Evolutionary conservation across 1,140 invertebrate species (phyloP).

Genomic region (Hyphantria cunea): DNA sequence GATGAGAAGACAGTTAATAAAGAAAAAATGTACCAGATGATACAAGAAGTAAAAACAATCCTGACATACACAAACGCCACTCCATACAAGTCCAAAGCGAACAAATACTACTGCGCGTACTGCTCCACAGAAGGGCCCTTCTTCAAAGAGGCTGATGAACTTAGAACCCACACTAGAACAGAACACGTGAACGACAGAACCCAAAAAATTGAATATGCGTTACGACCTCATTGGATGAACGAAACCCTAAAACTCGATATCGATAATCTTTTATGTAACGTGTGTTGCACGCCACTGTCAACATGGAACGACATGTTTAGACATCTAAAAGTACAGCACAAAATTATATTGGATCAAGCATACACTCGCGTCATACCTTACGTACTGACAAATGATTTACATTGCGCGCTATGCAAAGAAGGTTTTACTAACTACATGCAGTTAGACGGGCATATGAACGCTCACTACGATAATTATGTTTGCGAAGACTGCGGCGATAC

Average conservation of each 20-base stretch:
- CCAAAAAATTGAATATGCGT: slow-evolving; percentile 42
- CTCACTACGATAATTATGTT: slow-evolving; percentile 63
- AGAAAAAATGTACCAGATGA: slow-evolving; percentile 44
- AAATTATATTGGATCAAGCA: slow-evolving; percentile 47
- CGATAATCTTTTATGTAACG: slow-evolving; percentile 48
- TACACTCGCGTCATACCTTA: slow-evolving; percentile 60
- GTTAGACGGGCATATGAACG: slow-evolving; percentile 67
- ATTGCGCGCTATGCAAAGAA: slow-evolving; percentile 54
- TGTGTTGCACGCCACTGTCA: slow-evolving; percentile 40
- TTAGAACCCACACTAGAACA: slow-evolving; percentile 48
- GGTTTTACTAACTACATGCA: slow-evolving; percentile 48
- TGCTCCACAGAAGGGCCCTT: slow-evolving; percentile 48
- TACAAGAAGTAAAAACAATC: slow-evolving; percentile 57
- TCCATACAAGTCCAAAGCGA: slow-evolving; percentile 58
- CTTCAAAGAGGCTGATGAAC: slow-evolving; percentile 50
- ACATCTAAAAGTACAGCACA: slow-evolving; percentile 51
- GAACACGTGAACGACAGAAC: slow-evolving; percentile 44
- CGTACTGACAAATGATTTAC: slow-evolving; percentile 36
- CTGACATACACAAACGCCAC: slow-evolving; percentile 57
- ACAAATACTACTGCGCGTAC: slow-evolving; percentile 57
- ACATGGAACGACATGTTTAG: slow-evolving; percentile 62
- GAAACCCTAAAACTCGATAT: slow-evolving; percentile 63
- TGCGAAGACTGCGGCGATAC: slow-evolving; percentile 64
- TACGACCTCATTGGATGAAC: slow-evolving; percentile 53
- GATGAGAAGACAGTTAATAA: slow-evolving; percentile 5